Evolutionary conservation across 2,888 invertebrate genomes (phyloP).

Genomic region (Hesperia comma): DNA sequence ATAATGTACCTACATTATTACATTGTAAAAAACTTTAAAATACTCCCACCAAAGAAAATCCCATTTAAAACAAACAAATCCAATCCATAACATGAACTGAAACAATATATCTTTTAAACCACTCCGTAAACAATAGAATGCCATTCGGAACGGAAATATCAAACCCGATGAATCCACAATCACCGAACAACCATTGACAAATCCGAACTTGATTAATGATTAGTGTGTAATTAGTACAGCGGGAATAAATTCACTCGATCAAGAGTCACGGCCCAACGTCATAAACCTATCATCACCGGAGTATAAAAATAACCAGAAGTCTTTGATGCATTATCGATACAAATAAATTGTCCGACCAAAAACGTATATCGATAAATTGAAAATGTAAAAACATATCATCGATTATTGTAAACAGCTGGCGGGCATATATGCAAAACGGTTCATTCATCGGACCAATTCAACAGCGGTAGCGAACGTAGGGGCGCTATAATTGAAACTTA

Average conservation of each 20-base stretch:
- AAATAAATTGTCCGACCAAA: conserved; percentile 77
- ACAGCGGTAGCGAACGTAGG: conserved; percentile 73
- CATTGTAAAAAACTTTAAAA: no score
- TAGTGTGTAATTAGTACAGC: conserved; percentile 58
- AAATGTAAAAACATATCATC: conserved; percentile 81
- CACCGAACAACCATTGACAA: conserved; percentile 2
- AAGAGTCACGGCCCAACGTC: conserved; percentile 51
- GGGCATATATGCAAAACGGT: conserved; percentile 80
- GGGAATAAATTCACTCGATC: conserved; percentile 35
- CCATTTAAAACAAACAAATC: no score
- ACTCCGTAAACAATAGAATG: no score
- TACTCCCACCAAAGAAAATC: no score
- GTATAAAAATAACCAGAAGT: conserved; percentile 74
- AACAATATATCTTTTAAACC: no score
- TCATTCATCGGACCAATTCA: conserved; percentile 73
- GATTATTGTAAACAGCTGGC: conserved; percentile 82
- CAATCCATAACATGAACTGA: no score
- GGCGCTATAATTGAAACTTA: conserved; percentile 66
- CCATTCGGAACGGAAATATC: not conserved
- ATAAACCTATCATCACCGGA: conserved; percentile 63
- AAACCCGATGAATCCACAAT: not conserved
- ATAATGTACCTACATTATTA: no score
- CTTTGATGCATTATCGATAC: conserved; percentile 74
- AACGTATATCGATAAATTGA: conserved; percentile 81
- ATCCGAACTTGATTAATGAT: conserved; percentile 48